A percentile compares a stretch with the other conserved stretches of the same genome.
Evolutionary conservation across 2,113 vertebrate species (phyloP).

Genomic region (Galeopterus variegatus): DNA sequence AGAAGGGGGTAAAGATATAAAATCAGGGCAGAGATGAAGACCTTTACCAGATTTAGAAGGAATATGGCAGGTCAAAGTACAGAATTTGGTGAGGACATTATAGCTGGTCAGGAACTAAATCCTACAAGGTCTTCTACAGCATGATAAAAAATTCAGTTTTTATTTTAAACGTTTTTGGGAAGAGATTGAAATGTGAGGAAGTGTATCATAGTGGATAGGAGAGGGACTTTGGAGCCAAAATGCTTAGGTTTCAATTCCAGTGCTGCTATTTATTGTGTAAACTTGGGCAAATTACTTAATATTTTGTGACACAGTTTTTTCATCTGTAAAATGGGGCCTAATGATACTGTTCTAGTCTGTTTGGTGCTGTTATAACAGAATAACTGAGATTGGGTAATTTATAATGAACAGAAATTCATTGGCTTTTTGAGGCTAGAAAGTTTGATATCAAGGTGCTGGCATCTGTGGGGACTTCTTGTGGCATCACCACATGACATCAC

Average conservation of each 20-base stretch:
- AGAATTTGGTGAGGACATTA: neutral
- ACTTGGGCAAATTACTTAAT: slow-evolving; percentile 29
- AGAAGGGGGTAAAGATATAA: neutral
- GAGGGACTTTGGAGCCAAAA: neutral
- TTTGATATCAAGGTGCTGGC: no score
- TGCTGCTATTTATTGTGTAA: neutral
- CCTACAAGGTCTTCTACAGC: neutral
- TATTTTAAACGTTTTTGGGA: neutral
- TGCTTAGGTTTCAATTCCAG: neutral
- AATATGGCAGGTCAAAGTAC: neutral
- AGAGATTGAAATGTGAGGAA: neutral
- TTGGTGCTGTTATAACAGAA: neutral
- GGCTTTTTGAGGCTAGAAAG: neutral
- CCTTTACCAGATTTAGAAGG: neutral
- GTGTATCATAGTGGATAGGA: neutral
- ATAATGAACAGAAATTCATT: neutral
- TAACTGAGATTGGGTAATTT: neutral
- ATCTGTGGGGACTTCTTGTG: no score
- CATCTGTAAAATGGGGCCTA: neutral
- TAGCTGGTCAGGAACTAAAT: neutral
- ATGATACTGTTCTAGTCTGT: neutral
- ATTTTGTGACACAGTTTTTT: neutral
- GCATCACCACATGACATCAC: no score
- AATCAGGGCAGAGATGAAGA: neutral
- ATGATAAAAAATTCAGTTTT: neutral